These are phyloP conservation scores for Achroia grisella DNA, from an alignment of 1,140 invertebrate genomes.

Conservation along the genomic window DNA sequence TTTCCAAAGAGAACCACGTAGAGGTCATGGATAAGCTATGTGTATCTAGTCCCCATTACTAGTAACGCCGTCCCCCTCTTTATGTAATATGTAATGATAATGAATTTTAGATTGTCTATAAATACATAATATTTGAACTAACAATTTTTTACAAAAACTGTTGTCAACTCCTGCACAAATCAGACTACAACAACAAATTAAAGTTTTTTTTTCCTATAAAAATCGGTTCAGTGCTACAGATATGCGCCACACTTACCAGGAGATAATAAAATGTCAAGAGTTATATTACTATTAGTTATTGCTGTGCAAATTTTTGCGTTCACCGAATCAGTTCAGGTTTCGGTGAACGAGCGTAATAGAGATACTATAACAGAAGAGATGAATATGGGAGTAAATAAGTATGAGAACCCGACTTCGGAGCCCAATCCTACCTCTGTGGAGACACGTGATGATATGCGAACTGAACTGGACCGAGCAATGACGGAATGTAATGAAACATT, in stretches of 20 bases:
- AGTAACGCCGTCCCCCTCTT: no score
- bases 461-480: constrained; percentile 29
- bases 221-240: neutral
- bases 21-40: no score
- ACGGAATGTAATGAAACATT: constrained; percentile 51
- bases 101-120: no score
- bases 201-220: no score
- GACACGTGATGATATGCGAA: constrained; percentile 19
- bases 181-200: no score
- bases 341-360: neutral
- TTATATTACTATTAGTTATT: constrained; percentile 10
- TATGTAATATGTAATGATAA: no score
- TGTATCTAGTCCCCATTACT: no score
- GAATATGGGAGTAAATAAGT: no score
- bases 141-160: no score
- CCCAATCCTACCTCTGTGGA: neutral
- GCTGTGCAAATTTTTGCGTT: constrained; percentile 14
- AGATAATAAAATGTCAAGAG: constrained; percentile 18
- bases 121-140: no score
- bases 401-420: no score
- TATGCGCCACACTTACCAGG: constrained; percentile 4
- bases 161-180: neutral
- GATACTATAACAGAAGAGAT: constrained; percentile 1
- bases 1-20: no score
- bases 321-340: neutral